These are phyloP conservation scores for Dendrocincla tyrannina DNA, from an alignment of 2,797 vertebrate species.

Conservation along the genomic window DNA sequence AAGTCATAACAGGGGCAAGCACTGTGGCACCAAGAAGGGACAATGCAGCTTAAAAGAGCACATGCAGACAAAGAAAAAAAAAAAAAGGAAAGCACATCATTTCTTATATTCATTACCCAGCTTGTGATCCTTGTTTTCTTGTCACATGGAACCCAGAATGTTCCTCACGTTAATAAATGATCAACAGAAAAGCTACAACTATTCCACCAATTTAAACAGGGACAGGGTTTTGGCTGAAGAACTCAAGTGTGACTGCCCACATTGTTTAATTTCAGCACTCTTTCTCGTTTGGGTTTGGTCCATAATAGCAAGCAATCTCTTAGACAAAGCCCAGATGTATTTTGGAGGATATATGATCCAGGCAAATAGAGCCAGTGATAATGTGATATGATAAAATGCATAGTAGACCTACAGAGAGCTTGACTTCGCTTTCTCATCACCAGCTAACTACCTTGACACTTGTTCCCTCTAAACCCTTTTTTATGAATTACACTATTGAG, in stretches of 20 bases:
- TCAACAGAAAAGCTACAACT: not conserved
- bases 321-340: not conserved
- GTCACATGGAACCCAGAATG: not conserved
- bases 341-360: not conserved
- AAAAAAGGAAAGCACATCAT: not conserved
- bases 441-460: not conserved
- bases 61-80: not conserved
- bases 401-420: not conserved
- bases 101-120: not conserved
- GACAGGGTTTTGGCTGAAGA: not conserved
- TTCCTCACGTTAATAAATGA: not conserved
- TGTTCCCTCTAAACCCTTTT: not conserved
- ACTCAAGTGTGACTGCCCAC: accelerated
- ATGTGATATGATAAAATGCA: not conserved
- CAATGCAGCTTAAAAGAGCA: not conserved
- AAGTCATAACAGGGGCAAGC: constrained; percentile 54
- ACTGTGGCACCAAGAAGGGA: constrained; percentile 29
- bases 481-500: not conserved
- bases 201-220: not conserved
- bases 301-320: not conserved
- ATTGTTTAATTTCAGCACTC: not conserved
- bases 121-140: not conserved
- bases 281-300: not conserved
- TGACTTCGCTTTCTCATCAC: not conserved
- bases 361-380: not conserved